These are phyloP conservation scores for Parazoanthus darwini DNA, from an alignment of 92 coral and sea anemone species.

Conservation along the genomic window DNA sequence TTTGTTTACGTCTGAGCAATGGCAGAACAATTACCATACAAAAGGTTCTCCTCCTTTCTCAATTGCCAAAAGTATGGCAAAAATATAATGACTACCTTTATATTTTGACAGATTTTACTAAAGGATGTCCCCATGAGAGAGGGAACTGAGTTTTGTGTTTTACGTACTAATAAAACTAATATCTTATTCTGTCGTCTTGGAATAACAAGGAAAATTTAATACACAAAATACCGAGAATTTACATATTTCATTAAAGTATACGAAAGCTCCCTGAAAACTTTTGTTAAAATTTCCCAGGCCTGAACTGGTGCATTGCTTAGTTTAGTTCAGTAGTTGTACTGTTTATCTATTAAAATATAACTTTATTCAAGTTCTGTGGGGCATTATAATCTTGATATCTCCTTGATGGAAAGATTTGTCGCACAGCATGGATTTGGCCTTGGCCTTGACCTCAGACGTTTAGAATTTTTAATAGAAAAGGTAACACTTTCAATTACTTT, in stretches of 20 bases:
- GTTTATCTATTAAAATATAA: too few relatives aligned
- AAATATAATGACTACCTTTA: neutral
- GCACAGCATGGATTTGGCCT: neutral
- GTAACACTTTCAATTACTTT: neutral
- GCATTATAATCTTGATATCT: neutral
- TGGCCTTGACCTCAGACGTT: neutral
- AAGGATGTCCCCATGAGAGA: neutral
- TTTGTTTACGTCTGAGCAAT: constrained; percentile 34
- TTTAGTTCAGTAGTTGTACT: neutral
- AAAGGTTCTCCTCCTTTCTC: neutral
- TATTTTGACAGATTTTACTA: neutral
- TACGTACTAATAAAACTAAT: neutral
- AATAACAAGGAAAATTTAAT: neutral
- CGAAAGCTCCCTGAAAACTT: constrained; percentile 10
- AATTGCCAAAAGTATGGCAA: neutral
- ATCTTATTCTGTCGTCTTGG: neutral
- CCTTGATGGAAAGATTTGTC: neutral
- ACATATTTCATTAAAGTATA: constrained; percentile 13
- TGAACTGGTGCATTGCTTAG: neutral
- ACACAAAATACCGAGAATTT: neutral
- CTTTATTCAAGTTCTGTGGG: neutral
- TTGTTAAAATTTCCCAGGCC: neutral
- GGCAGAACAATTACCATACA: neutral
- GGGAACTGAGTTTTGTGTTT: neutral
- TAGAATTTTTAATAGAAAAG: neutral